Evolutionary conservation across 2,113 vertebrate genomes (phyloP).

Genomic region (Larimichthys crocea): DNA sequence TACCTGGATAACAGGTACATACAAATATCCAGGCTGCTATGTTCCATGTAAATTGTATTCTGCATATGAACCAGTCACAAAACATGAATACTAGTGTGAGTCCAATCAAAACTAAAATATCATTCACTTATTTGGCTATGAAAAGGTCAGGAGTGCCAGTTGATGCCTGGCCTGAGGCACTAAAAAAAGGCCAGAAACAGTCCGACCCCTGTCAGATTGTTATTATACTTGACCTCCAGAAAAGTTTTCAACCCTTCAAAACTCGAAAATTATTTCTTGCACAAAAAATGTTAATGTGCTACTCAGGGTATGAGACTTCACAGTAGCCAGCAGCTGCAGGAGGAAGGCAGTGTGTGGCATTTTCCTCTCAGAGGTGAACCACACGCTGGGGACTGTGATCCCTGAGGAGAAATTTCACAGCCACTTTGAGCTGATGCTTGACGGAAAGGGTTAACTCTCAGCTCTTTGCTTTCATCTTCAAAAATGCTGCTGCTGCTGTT

Average conservation of each 20-base stretch:
- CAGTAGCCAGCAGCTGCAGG: constrained; percentile 14
- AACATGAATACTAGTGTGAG: not conserved
- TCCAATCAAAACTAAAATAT: not conserved
- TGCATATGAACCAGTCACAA: not conserved
- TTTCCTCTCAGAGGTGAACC: constrained; percentile 38
- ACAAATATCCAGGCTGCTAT: not conserved
- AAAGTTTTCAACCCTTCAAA: not conserved
- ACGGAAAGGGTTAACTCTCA: constrained; percentile 56
- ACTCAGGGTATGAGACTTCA: not conserved
- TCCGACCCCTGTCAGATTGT: not conserved
- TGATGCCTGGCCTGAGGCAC: not conserved
- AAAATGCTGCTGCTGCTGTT: constrained; percentile 48
- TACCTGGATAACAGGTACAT: not conserved
- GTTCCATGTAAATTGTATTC: not conserved
- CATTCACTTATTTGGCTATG: not conserved
- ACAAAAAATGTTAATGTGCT: not conserved
- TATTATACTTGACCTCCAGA: not conserved
- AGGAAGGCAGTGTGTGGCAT: constrained; percentile 10
- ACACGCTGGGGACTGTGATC: constrained; percentile 10
- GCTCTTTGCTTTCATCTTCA: constrained; percentile 59
- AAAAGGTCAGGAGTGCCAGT: not conserved
- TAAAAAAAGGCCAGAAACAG: not conserved
- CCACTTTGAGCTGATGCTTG: constrained; percentile 40
- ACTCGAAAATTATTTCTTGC: not conserved
- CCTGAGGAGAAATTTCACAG: constrained; percentile 51